Evolutionary conservation across 2,797 vertebrate species (phyloP).

Genomic region (Streptopelia turtur): DNA sequence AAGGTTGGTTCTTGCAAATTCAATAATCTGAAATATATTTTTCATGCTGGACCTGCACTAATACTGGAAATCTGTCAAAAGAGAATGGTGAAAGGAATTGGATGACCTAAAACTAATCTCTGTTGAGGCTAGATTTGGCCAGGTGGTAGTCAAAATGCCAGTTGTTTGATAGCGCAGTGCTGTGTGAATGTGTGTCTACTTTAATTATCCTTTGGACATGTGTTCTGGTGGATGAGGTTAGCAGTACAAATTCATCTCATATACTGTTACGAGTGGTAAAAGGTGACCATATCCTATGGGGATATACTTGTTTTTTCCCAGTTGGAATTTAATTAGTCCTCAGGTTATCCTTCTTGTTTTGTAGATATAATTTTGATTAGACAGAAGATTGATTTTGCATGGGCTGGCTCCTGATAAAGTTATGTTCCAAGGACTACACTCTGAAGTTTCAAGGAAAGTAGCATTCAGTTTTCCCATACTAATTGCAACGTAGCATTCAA

Average conservation of each 20-base stretch:
- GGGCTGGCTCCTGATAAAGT: not conserved
- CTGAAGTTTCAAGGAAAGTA: not conserved
- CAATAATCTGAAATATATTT: not conserved
- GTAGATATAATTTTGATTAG: not conserved
- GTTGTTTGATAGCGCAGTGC: not conserved
- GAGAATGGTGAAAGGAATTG: not conserved
- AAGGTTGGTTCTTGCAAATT: not conserved
- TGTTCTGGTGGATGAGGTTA: not conserved
- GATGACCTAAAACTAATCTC: constrained; percentile 12
- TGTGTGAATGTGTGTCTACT: not conserved
- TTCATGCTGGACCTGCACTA: not conserved
- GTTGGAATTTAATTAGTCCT: not conserved
- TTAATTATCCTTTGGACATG: not conserved
- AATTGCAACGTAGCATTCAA: not conserved
- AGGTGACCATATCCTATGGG: not conserved
- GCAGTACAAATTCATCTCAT: accelerated
- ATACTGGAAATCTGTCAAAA: not conserved
- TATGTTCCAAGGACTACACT: not conserved
- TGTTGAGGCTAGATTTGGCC: not conserved
- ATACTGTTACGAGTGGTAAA: not conserved
- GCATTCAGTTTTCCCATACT: not conserved
- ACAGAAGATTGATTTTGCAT: not conserved
- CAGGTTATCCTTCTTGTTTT: not conserved
- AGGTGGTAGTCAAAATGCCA: constrained; percentile 30
- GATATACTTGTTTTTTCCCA: not conserved